Base-by-base conservation (phyloP, 2,888 invertebrate genomes). In the Acrocyrtus sp. region DNA sequence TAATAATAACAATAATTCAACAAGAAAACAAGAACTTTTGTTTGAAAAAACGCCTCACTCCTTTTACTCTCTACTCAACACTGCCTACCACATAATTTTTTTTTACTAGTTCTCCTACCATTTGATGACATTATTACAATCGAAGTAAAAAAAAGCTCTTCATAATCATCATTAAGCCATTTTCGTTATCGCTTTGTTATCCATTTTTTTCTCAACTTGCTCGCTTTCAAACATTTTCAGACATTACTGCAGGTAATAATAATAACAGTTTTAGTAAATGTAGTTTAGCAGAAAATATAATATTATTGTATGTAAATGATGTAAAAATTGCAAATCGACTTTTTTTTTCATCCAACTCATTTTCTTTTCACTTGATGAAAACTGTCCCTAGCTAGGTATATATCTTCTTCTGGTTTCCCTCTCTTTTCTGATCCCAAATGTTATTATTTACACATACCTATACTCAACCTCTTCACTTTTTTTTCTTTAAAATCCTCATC, bases 241-340 rank as follows among this genome's bases (percentile, higher is more conserved):
- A 47, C n/a, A 21, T 41, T 19, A 47, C 19, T 45, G 39, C 2
- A 39, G 3, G 27, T 61, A 60, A 60, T 41, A 22, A 56, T 56
- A 57, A 27, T 57, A 19, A 45, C 45, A 63, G 27, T 53, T 41
- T 34, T 8, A 12, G 5, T 34, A 34, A 34, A 34, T 8, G n/a
- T n/a, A 8, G 34, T 34, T 24, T 57, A 57, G 29, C 17, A 22
- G 21, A 50, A 12, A 53, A 12, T 27, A 54, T 39, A 65, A 47
- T 45, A 50, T 56, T 26, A 43, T 17, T 34, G 45, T 51, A 56
- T 72, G 72, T 72, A 72, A 72, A 72, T 72, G 72, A 72, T 54
- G 58, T 54, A 29, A 60, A n/a, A 72, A 72, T 72, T 72, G 65
- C 65, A 72, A 65, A 56, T 29, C 48, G 17, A 48, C n/a, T 54